Evolutionary conservation across 1,140 invertebrate species (phyloP).

Genomic region (Ladona fulva): DNA sequence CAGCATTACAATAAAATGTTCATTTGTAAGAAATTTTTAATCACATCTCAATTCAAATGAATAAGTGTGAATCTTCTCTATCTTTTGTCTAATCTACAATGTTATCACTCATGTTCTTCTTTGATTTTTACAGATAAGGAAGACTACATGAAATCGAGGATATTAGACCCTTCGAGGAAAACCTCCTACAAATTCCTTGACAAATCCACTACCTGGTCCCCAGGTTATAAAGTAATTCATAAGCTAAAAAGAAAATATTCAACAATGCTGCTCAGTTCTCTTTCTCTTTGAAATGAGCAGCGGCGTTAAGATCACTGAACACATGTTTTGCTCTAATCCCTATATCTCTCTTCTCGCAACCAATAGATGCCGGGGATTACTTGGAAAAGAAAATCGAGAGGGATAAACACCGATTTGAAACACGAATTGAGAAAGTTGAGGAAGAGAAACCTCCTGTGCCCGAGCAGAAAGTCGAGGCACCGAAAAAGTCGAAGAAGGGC

Average conservation of each 20-base stretch:
- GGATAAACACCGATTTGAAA: neutral
- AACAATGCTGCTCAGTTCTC: too few species aligned
- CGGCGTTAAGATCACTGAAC: too few species aligned
- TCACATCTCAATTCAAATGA: too few species aligned
- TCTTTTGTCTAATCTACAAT: too few species aligned
- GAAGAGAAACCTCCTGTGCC: neutral
- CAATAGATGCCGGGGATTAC: neutral
- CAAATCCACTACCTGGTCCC: neutral
- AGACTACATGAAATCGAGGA: constrained; percentile 6
- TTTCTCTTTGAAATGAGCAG: too few species aligned
- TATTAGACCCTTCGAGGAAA: neutral
- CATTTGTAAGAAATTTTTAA: too few species aligned
- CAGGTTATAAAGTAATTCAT: neutral
- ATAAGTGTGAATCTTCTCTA: too few species aligned
- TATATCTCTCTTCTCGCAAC: neutral
- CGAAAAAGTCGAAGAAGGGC: too few species aligned
- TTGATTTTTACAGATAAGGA: neutral
- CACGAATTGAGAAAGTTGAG: neutral
- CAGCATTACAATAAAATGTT: too few species aligned
- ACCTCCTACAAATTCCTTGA: neutral
- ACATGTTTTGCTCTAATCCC: too few species aligned
- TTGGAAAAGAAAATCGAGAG: neutral
- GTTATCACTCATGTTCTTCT: neutral
- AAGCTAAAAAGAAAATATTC: neutral
- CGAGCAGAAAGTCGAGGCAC: too few species aligned